These are phyloP conservation scores for Dasypolia templi DNA, from an alignment of 2,888 invertebrate genomes.

Conservation along the genomic window DNA sequence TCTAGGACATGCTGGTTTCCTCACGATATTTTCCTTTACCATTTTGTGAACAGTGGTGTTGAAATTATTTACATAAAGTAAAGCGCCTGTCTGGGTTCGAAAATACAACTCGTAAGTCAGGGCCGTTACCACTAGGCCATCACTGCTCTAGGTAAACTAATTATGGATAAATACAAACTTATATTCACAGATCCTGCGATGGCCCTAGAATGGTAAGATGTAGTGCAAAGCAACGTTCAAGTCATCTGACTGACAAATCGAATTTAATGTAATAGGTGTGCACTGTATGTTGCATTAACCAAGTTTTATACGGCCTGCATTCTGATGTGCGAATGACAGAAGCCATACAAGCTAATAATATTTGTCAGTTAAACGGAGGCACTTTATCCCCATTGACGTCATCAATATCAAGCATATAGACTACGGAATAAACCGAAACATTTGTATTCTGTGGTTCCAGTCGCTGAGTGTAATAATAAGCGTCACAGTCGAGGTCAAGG, in stretches of 20 bases:
- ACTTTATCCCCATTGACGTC: conserved; percentile 54
- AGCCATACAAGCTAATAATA: conserved; percentile 32
- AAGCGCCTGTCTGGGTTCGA: no score
- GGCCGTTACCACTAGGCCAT: no score
- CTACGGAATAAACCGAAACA: conserved; percentile 27
- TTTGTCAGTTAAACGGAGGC: conserved; percentile 40
- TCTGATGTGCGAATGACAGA: conserved; percentile 13
- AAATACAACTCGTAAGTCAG: no score
- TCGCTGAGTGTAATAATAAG: conserved; percentile 69
- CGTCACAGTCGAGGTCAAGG: conserved; percentile 83
- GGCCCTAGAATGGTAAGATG: background rate
- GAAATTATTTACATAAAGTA: no score
- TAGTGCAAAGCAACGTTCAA: background rate
- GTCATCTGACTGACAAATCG: background rate
- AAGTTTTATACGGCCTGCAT: background rate
- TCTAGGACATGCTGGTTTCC: no score
- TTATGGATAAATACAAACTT: background rate
- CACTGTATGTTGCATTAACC: background rate
- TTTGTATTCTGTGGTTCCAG: conserved; percentile 68
- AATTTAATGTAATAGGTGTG: background rate
- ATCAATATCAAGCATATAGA: conserved; percentile 34
- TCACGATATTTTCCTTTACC: no score
- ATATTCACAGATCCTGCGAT: background rate
- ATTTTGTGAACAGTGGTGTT: no score
- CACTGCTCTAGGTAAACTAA: no score